Conservation (phyloP, 1,140 invertebrate species). For the Branchinecta lindahli region DNA sequence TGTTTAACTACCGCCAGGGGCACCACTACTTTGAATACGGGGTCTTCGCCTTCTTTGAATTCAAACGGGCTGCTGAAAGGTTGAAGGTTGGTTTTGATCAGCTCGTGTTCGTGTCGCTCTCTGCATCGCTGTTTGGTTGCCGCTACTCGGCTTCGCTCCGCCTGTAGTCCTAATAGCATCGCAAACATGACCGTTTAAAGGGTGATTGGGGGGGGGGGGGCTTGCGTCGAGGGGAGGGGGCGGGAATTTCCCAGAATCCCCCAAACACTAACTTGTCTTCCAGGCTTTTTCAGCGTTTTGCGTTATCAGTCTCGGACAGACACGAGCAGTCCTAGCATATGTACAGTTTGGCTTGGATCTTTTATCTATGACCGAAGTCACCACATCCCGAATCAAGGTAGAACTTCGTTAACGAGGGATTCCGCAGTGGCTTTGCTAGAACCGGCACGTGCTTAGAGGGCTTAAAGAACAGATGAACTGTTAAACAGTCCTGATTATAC, state of each 20-base stretch:
- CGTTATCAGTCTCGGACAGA: background rate
- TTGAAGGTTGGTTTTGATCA: slow-evolving; percentile 16
- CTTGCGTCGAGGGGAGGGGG: too few relatives aligned
- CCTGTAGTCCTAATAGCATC: too few relatives aligned
- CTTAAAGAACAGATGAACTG: too few relatives aligned
- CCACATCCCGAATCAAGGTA: background rate
- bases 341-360: background rate
- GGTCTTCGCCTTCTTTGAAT: background rate
- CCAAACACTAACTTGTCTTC: slow-evolving; percentile 18
- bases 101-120: background rate
- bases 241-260: too few relatives aligned
- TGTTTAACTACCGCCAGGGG: background rate
- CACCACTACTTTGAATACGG: slow-evolving; percentile 11
- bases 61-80: background rate
- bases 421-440: too few relatives aligned
- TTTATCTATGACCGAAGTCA: background rate
- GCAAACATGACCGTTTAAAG: too few relatives aligned
- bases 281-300: slow-evolving; percentile 30
- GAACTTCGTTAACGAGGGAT: background rate
- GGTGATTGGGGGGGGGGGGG: too few relatives aligned
- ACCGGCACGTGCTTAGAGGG: too few relatives aligned
- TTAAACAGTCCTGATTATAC: too few relatives aligned
- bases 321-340: background rate
- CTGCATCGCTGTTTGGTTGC: too few relatives aligned
- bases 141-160: too few relatives aligned